Conservation (phyloP, 2,888 invertebrate species). For the Mechanitis messenoides region DNA sequence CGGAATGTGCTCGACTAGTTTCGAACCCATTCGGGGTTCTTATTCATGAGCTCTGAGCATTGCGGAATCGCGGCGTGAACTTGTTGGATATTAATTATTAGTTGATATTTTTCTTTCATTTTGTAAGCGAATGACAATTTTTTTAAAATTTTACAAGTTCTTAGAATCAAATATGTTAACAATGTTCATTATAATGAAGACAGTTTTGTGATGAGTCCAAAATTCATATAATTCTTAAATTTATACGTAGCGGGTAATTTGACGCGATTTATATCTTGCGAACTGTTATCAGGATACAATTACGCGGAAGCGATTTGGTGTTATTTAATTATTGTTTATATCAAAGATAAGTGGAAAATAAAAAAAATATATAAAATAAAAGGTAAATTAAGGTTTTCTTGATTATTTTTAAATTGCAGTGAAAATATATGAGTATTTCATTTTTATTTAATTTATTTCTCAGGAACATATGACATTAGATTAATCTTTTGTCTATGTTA, state of each 20-base stretch:
- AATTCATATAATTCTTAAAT: slow-evolving; percentile 25
- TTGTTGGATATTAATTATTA: too few relatives aligned
- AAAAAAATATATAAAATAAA: background rate
- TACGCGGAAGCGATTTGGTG: slow-evolving; percentile 21
- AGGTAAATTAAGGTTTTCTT: too few relatives aligned
- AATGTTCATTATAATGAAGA: background rate
- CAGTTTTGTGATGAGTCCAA: slow-evolving; percentile 8
- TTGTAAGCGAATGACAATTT: background rate
- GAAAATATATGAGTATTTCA: too few relatives aligned
- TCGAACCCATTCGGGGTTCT: too few relatives aligned
- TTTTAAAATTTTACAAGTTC: background rate
- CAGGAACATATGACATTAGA: background rate
- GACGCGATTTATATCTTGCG: slow-evolving; percentile 24
- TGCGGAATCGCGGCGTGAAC: too few relatives aligned
- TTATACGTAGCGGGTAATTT: slow-evolving; percentile 32
- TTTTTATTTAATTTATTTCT: too few relatives aligned
- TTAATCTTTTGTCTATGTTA: background rate
- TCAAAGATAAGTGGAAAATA: slow-evolving; percentile 1
- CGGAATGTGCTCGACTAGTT: too few relatives aligned
- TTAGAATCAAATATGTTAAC: background rate
- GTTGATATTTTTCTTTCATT: background rate
- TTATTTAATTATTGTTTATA: slow-evolving; percentile 14
- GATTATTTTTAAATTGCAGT: too few relatives aligned
- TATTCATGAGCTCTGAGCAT: too few relatives aligned
- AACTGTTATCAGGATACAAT: slow-evolving; percentile 16